Evolutionary conservation across 2,797 vertebrate genomes (phyloP).

Genomic region (Manis pentadactyla): DNA sequence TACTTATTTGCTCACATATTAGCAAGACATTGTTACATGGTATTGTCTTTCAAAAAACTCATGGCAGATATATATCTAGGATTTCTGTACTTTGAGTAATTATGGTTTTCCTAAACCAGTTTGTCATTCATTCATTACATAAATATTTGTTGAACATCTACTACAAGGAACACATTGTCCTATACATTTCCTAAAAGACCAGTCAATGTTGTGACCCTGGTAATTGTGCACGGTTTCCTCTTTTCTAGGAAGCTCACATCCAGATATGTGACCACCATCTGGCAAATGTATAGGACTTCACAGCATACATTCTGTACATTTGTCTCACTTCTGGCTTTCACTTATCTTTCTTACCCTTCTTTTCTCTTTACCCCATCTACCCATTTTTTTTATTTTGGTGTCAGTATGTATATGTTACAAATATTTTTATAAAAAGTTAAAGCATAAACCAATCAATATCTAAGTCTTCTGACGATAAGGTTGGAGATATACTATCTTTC

Average conservation of each 20-base stretch:
- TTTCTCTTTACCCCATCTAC: constrained; percentile 14
- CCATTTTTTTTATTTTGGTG: not conserved
- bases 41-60: constrained; percentile 47
- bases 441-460: not conserved
- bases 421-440: constrained; percentile 12
- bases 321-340: not conserved
- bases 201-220: not conserved
- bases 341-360: not conserved
- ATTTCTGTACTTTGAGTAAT: constrained; percentile 34
- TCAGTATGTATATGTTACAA: not conserved
- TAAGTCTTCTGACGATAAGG: constrained; percentile 21
- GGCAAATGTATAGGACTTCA: not conserved
- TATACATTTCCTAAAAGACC: not conserved
- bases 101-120: not conserved
- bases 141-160: constrained; percentile 13
- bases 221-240: not conserved
- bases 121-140: constrained; percentile 48
- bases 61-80: not conserved
- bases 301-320: not conserved
- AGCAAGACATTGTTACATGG: not conserved
- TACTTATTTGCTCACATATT: constrained; percentile 1
- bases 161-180: not conserved
- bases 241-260: constrained; percentile 17
- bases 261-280: not conserved
- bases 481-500: not conserved